Conservation (phyloP, 1,140 invertebrate genomes). For the Drosophila kohkoa region DNA sequence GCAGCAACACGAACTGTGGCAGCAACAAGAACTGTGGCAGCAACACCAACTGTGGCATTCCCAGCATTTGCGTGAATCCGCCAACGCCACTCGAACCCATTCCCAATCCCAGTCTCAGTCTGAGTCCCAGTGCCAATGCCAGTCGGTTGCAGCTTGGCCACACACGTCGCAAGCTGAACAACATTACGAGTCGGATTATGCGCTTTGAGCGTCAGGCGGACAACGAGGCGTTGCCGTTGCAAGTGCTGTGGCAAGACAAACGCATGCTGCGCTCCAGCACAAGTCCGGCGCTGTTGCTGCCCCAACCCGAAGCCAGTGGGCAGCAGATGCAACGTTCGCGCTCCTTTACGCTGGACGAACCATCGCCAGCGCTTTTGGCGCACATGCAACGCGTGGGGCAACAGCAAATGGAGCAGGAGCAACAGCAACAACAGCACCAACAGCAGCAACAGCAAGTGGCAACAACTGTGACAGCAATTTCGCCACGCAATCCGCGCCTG, state of each 20-base stretch:
- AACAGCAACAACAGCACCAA: not conserved
- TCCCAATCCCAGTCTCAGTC: not conserved
- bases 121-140: not conserved
- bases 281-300: conserved; percentile 39
- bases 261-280: conserved; percentile 62
- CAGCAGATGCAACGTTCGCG: conserved; percentile 85
- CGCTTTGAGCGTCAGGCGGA: conserved; percentile 49
- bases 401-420: not conserved
- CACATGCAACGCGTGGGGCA: conserved; percentile 79
- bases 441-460: not conserved
- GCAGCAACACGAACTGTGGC: too few species aligned
- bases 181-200: conserved; percentile 57
- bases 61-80: conserved; percentile 73
- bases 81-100: conserved; percentile 60
- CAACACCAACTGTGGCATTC: conserved; percentile 25
- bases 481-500: conserved; percentile 4
- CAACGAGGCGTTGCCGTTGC: not conserved
- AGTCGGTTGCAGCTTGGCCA: not conserved
- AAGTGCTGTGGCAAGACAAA: conserved; percentile 49
- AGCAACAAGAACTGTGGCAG: not conserved
- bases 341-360: conserved; percentile 87
- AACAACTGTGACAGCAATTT: not conserved
- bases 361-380: conserved; percentile 87
- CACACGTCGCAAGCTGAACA: conserved; percentile 48
- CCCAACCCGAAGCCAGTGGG: not conserved